Evolutionary conservation across 2,113 vertebrate species (phyloP), one percentile per base, ranked within the genome.

Genomic region (Anseranas semipalmata): DNA sequence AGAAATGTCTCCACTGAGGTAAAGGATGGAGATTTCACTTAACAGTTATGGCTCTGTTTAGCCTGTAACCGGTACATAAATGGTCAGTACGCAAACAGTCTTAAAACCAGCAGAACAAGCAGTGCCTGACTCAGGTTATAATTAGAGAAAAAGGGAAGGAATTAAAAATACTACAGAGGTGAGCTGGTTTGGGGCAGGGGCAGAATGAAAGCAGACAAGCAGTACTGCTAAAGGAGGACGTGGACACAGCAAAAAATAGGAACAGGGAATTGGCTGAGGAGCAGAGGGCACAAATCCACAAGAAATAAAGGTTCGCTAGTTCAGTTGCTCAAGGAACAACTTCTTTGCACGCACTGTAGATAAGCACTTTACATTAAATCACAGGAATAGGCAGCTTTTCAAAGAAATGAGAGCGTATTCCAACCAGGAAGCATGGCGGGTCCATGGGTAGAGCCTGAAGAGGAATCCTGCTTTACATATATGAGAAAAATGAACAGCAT

Each of bases 71-170:
- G 45, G 32, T 37, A 48, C 25, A 10, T 22, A 12, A 86, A 79
- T 30, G 75, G 76, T 70, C 84, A 81, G 19, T 15, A 83, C 9
- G 37, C 67, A 84, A 62, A 60, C 41, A 68, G 72, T 43, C 46
- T 73, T 60, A 67, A 84, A 92, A 70, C 50, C 37, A 60, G 24
- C 87, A 93, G 59, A 91, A 87, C 71, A 89, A 74, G 76, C 41
- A 81, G 22, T 7, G 32, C 70, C 91, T 87, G 63, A 73, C 80
- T 83, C 80, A 62, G 87, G 33, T 58, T 70, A 67, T 62, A 68
- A 80, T 76, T 68, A 83, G 53, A 12, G 39, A 14, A 66, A 93
- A 84, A 53, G 48, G 45, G 33, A 78, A 52, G 43, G 63, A 80
- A 85, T 87, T 67, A 66, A 74, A 95, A 93, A 72, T 37, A 70